Evolutionary conservation across 2,113 vertebrate genomes (phyloP).

Genomic region (Pteruthius melanotis): DNA sequence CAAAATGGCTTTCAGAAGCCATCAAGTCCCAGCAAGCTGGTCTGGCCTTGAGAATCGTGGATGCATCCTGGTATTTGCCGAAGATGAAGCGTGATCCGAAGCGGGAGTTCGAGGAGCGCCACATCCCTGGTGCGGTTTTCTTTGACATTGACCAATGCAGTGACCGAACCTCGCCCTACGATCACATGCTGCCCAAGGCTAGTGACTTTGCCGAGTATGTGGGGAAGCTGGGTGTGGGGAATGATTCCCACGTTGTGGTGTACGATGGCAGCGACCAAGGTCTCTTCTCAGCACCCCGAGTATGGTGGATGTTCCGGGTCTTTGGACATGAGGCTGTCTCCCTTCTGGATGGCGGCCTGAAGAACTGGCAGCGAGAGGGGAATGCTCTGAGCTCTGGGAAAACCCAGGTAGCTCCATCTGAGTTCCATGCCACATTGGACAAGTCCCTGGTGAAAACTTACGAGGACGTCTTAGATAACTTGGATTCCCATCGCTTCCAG

Average conservation of each 20-base stretch:
- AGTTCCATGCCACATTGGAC: slow-evolving; percentile 77
- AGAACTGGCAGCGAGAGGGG: slow-evolving; percentile 82
- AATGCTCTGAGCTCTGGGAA: slow-evolving; percentile 70
- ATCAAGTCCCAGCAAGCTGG: slow-evolving; percentile 73
- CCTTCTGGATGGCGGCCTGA: slow-evolving; percentile 87
- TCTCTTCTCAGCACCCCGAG: slow-evolving; percentile 83
- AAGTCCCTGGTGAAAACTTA: slow-evolving; percentile 80
- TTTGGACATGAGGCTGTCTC: slow-evolving; percentile 88
- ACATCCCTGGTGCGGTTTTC: slow-evolving; percentile 85
- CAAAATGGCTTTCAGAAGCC: slow-evolving; percentile 85
- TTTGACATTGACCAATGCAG: slow-evolving; percentile 89
- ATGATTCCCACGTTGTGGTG: slow-evolving; percentile 86
- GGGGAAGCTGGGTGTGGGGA: slow-evolving; percentile 82
- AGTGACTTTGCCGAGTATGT: slow-evolving; percentile 80
- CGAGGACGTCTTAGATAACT: slow-evolving; percentile 84
- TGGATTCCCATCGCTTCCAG: slow-evolving; percentile 75
- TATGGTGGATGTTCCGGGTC: slow-evolving; percentile 96
- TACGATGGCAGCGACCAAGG: slow-evolving; percentile 91
- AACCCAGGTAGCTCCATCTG: slow-evolving; percentile 27
- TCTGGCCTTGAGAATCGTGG: slow-evolving; percentile 79
- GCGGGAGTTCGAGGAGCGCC: slow-evolving; percentile 80
- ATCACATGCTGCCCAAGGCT: slow-evolving; percentile 86
- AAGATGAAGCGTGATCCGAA: slow-evolving; percentile 78
- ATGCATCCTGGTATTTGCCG: slow-evolving; percentile 90
- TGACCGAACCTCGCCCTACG: slow-evolving; percentile 78